phyloP scores from a whole-genome alignment of 1,140 invertebrate genomes.

The Drosophila suzukii region DNA sequence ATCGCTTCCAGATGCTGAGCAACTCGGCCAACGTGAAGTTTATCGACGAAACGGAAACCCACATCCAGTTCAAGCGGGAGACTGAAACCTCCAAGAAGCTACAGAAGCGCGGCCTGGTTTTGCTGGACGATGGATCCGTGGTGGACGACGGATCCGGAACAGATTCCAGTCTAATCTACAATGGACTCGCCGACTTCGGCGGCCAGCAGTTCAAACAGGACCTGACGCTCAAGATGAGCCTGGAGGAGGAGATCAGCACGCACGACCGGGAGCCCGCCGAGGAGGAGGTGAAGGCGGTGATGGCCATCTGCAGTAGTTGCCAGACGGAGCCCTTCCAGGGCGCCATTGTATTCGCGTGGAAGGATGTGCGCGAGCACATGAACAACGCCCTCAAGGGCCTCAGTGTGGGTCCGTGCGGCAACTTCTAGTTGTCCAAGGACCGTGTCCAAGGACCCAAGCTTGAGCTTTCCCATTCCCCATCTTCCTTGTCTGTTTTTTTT shows the following conservation, averaged over 20 bases:
- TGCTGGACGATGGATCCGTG: slow-evolving; percentile 87
- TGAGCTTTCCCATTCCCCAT: neutral
- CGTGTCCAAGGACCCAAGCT: neutral
- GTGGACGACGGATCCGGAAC: slow-evolving; percentile 86
- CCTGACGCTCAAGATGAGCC: slow-evolving; percentile 59
- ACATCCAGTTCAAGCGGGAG: slow-evolving; percentile 86
- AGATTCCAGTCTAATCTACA: slow-evolving; percentile 48
- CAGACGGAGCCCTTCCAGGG: slow-evolving; percentile 90
- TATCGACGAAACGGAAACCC: slow-evolving; percentile 85
- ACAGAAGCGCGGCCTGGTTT: slow-evolving; percentile 87
- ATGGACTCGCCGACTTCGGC: slow-evolving; percentile 89
- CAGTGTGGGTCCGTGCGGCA: slow-evolving; percentile 86
- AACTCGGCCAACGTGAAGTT: slow-evolving; percentile 86
- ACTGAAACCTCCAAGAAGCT: slow-evolving; percentile 52
- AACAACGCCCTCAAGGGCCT: slow-evolving; percentile 88
- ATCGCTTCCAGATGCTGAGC: slow-evolving; percentile 84
- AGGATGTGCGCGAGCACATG: slow-evolving; percentile 83
- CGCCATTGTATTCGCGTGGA: slow-evolving; percentile 90
- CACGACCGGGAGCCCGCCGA: slow-evolving; percentile 92
- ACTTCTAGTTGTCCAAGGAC: slow-evolving; percentile 86
- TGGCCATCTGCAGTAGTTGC: slow-evolving; percentile 91
- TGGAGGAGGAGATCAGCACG: slow-evolving; percentile 85
- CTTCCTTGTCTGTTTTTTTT: slow-evolving; percentile 9
- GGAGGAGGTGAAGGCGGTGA: slow-evolving; percentile 91
- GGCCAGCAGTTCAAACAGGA: slow-evolving; percentile 85